These are phyloP conservation scores for Propithecus coquereli DNA, from an alignment of 2,113 vertebrate genomes.

Conservation along the genomic window DNA sequence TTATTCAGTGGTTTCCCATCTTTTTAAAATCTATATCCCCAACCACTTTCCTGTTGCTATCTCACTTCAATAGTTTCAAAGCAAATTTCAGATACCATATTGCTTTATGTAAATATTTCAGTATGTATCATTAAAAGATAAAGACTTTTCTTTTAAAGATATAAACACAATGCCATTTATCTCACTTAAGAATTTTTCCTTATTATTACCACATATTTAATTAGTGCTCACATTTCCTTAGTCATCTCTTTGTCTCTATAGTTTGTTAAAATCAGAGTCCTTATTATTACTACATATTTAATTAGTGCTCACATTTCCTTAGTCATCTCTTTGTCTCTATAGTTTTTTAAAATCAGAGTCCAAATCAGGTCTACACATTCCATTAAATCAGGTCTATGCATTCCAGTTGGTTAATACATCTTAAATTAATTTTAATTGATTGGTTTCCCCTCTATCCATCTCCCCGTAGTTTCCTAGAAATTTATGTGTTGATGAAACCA, in stretches of 20 bases:
- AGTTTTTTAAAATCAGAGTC: conserved; percentile 6
- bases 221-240: not conserved
- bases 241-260: not conserved
- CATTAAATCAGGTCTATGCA: not conserved
- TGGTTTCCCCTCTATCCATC: not conserved
- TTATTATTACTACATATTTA: not conserved
- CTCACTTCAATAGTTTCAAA: not conserved
- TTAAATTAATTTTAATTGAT: not conserved
- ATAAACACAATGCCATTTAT: not conserved
- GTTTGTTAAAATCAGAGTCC: conserved; percentile 13
- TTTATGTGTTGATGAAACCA: not conserved
- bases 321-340: not conserved
- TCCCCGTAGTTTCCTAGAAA: not conserved
- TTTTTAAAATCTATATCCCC: not conserved
- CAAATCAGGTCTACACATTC: not conserved
- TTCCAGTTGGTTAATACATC: not conserved
- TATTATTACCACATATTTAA: not conserved
- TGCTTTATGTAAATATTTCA: not conserved
- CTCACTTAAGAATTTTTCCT: not conserved
- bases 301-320: not conserved
- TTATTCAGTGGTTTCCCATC: not conserved
- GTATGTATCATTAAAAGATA: not conserved
- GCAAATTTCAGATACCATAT: not conserved
- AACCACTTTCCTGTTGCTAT: not conserved
- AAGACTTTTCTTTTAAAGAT: not conserved